Evolutionary conservation across 2,888 invertebrate genomes (phyloP).

Genomic region (Plemyria rubiginata): DNA sequence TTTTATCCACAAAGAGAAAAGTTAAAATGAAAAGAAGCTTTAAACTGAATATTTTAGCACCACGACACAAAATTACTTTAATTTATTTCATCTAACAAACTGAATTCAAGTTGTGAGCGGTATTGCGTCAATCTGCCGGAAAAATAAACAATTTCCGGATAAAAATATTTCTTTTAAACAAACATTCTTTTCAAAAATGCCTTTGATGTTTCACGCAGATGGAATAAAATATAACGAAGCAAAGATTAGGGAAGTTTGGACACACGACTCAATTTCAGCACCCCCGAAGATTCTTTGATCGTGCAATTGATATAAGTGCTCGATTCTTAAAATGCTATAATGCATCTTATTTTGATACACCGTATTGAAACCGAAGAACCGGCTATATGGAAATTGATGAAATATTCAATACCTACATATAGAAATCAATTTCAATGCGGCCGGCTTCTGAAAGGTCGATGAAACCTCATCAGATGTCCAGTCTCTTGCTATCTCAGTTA

Average conservation of each 20-base stretch:
- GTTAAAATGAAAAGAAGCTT: slow-evolving; percentile 35
- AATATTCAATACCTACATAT: too few species aligned
- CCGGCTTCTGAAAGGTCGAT: too few species aligned
- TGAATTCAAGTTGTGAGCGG: slow-evolving; percentile 35
- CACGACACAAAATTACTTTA: slow-evolving; percentile 30
- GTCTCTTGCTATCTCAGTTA: too few species aligned
- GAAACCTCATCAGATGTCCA: too few species aligned
- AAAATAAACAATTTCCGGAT: slow-evolving; percentile 51
- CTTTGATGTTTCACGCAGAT: slow-evolving; percentile 54
- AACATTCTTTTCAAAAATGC: slow-evolving; percentile 41
- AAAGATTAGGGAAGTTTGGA: slow-evolving; percentile 50
- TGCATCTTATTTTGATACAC: too few species aligned
- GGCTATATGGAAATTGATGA: too few species aligned
- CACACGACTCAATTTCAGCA: slow-evolving; percentile 50
- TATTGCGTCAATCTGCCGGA: slow-evolving; percentile 33
- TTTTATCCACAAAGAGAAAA: slow-evolving; percentile 29
- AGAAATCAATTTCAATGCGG: too few species aligned
- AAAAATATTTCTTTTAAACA: slow-evolving; percentile 23
- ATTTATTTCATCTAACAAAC: slow-evolving; percentile 32
- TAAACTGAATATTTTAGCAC: slow-evolving; percentile 31
- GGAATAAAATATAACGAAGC: slow-evolving; percentile 64
- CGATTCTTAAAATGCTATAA: slow-evolving; percentile 16
- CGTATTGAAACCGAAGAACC: too few species aligned
- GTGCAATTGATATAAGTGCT: slow-evolving; percentile 49
- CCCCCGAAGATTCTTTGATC: slow-evolving; percentile 56